These are phyloP conservation scores for Eutolmus rufibarbis DNA, from an alignment of 2,888 invertebrate species.

Conservation along the genomic window DNA sequence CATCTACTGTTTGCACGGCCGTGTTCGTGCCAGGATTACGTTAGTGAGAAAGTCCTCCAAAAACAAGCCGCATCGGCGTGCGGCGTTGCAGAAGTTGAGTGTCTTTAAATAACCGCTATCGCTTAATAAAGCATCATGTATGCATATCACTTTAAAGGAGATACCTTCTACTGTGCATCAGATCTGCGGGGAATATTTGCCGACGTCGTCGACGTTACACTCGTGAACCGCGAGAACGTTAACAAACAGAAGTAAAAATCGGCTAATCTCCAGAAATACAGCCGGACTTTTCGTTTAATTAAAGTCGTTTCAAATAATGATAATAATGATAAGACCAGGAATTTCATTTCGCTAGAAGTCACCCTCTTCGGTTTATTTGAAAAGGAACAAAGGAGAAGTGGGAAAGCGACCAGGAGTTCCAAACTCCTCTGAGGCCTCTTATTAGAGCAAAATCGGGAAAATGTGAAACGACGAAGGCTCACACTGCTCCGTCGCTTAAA, in stretches of 20 bases:
- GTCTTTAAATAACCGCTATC: background rate
- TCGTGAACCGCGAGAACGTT: background rate
- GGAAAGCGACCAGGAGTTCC: background rate
- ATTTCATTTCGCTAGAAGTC: background rate
- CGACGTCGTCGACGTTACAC: background rate
- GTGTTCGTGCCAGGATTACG: background rate
- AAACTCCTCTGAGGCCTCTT: constrained; percentile 18
- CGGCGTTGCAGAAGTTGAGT: background rate
- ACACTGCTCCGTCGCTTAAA: background rate
- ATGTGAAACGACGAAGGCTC: background rate
- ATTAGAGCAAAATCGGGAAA: constrained; percentile 35
- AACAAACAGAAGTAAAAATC: constrained; percentile 11
- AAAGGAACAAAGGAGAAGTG: background rate
- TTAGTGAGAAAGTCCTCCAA: background rate
- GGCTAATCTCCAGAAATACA: background rate
- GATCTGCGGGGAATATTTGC: background rate
- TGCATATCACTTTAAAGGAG: background rate
- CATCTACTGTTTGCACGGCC: background rate
- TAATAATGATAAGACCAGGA: constrained; percentile 1
- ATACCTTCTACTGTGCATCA: background rate
- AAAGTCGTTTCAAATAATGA: constrained; percentile 33
- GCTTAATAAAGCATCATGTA: background rate
- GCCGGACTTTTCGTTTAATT: constrained; percentile 28
- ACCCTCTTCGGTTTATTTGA: constrained; percentile 5
- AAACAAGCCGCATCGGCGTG: background rate